Evolutionary conservation across 2,797 vertebrate species (phyloP).

Genomic region (Gouania willdenowi): DNA sequence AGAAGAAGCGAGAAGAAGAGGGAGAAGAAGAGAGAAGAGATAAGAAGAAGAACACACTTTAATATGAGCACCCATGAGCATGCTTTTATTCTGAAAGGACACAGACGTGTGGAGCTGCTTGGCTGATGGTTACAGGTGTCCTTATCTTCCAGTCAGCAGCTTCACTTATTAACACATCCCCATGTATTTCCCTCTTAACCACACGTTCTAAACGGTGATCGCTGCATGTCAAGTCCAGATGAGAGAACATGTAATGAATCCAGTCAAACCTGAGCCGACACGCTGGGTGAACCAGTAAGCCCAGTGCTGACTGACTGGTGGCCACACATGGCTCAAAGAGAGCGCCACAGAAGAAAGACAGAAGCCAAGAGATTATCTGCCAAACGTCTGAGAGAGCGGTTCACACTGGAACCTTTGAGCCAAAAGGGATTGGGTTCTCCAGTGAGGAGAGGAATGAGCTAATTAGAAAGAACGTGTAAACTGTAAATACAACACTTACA

Average conservation of each 20-base stretch:
- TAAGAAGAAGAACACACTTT: too few species aligned
- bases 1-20: too few species aligned
- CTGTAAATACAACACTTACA: too few species aligned
- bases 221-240: not conserved
- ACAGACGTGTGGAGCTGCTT: too few species aligned
- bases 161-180: slow-evolving; percentile 8
- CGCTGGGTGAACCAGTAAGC: slow-evolving; percentile 13
- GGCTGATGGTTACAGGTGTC: not conserved
- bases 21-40: not conserved
- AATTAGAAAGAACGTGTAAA: too few species aligned
- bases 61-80: too few species aligned
- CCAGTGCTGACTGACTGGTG: slow-evolving; percentile 11
- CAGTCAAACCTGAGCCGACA: not conserved
- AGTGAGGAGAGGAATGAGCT: too few species aligned
- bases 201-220: slow-evolving; percentile 7
- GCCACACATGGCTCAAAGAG: slow-evolving; percentile 10
- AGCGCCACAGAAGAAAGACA: not conserved
- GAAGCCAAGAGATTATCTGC: not conserved
- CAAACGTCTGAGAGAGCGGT: not conserved
- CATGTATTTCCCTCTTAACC: slow-evolving; percentile 2
- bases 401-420: not conserved
- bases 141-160: not conserved
- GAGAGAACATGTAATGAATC: slow-evolving; percentile 11
- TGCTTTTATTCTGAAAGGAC: too few species aligned
- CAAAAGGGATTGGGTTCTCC: not conserved